Conservation (phyloP, 2,113 vertebrate genomes). For the Shinisaurus crocodilurus region DNA sequence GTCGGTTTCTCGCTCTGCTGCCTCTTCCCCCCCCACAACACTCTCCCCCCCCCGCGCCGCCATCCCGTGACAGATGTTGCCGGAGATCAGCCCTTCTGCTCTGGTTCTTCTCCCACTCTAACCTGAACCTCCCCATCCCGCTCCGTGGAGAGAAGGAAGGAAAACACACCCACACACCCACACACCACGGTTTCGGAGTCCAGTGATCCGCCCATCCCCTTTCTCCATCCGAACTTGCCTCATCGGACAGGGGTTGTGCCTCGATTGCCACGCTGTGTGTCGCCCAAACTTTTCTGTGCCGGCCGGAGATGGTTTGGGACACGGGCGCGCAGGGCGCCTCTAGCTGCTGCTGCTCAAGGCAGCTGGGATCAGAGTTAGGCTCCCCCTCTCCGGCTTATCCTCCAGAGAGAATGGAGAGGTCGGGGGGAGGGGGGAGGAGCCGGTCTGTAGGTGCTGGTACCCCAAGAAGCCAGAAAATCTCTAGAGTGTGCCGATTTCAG, state of each 20-base stretch:
- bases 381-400: background rate
- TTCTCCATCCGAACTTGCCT: background rate
- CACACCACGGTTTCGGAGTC: background rate
- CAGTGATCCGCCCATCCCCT: background rate
- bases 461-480: too few species aligned
- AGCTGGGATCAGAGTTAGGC: background rate
- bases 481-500: background rate
- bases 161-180: too few species aligned
- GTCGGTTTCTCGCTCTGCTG: background rate
- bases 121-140: background rate
- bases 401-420: background rate
- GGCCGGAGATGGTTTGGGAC: background rate
- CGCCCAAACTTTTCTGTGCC: background rate
- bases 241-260: background rate
- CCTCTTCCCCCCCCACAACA: background rate
- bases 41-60: background rate
- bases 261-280: background rate
- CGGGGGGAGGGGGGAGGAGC: background rate
- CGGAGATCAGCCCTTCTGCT: background rate
- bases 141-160: background rate
- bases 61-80: background rate
- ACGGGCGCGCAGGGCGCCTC: background rate
- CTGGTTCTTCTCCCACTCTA: background rate
- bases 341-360: background rate
- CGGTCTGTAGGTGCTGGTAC: too few species aligned